A percentile compares a stretch with the other conserved stretches of the same genome.
These are phyloP conservation scores for Hycleus cichorii DNA, from an alignment of 1,140 invertebrate species.

Conservation along the genomic window DNA sequence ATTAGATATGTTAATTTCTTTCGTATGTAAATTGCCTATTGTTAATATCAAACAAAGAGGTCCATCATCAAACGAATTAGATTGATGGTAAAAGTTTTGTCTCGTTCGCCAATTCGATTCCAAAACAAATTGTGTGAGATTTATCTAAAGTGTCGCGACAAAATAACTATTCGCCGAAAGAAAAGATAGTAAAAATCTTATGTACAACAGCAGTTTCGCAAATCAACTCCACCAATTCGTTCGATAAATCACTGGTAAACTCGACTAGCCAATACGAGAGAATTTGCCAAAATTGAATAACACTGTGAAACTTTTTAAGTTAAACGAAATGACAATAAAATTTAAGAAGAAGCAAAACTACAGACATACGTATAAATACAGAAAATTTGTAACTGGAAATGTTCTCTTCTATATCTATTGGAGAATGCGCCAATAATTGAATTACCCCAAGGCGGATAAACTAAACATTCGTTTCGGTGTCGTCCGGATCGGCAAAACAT, in stretches of 20 bases:
- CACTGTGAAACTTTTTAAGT: constrained; percentile 12
- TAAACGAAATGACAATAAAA: constrained; percentile 9
- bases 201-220: background rate
- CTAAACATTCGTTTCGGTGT: constrained; percentile 27
- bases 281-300: constrained; percentile 11
- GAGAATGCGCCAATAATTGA: constrained; percentile 26
- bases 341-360: background rate
- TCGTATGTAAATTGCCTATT: too few species aligned
- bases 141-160: too few species aligned
- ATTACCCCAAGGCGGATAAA: constrained; percentile 26
- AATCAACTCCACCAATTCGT: background rate
- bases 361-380: background rate
- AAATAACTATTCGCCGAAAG: too few species aligned
- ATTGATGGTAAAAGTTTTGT: too few species aligned
- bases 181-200: too few species aligned
- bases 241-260: too few species aligned
- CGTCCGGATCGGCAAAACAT: constrained; percentile 22
- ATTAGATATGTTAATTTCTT: too few species aligned
- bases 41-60: too few species aligned
- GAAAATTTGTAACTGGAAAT: background rate
- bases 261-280: background rate
- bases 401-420: background rate
- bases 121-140: too few species aligned
- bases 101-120: too few species aligned
- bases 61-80: too few species aligned